These are phyloP conservation scores for Antedon mediterranea DNA, from an alignment of 53 echinoderm and acorn worm species.

Conservation along the genomic window DNA sequence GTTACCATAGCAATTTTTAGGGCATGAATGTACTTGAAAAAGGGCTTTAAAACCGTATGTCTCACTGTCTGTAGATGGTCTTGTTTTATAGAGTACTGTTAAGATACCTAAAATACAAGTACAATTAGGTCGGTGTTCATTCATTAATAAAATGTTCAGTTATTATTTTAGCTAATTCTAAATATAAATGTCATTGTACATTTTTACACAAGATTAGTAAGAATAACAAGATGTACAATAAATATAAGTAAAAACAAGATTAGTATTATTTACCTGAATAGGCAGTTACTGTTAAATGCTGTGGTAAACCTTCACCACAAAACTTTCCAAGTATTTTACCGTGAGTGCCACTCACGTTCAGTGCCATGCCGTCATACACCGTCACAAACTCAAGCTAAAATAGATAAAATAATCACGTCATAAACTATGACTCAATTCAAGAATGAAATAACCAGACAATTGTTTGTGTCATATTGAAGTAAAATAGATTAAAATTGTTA, in stretches of 20 bases:
- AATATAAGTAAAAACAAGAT: no score
- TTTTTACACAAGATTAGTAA: no score
- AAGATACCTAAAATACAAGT: conserved; percentile 36
- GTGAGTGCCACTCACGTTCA: neutral
- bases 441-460: neutral
- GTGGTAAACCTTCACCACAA: neutral
- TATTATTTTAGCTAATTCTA: no score
- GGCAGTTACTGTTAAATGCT: neutral
- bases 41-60: conserved; percentile 67
- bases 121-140: no score
- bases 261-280: neutral
- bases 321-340: neutral
- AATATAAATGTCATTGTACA: no score
- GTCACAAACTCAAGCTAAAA: neutral
- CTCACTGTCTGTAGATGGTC: conserved; percentile 15
- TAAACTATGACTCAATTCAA: no score
- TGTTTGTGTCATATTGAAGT: neutral
- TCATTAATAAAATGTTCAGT: no score
- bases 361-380: neutral
- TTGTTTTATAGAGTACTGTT: conserved; percentile 64
- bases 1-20: conserved; percentile 46
- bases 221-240: no score
- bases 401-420: neutral
- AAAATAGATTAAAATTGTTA: no score
- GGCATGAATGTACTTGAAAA: conserved; percentile 43